phyloP scores from a whole-genome alignment of 1,140 invertebrate species.

The Apis laboriosa region DNA sequence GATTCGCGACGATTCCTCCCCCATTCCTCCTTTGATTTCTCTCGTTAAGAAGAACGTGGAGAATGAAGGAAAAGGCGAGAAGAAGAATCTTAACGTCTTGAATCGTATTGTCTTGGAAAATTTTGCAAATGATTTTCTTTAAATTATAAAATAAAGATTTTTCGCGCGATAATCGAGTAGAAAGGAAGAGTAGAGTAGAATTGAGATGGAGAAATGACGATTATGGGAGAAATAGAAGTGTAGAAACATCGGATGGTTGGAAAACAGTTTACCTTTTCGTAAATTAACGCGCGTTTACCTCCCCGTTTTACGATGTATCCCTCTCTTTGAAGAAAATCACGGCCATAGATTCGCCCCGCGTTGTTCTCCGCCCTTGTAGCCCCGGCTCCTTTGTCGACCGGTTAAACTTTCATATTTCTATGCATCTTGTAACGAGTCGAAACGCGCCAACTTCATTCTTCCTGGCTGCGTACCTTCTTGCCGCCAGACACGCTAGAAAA shows the following conservation, averaged over 20 bases:
- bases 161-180: no score
- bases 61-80: no score
- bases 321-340: neutral
- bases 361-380: no score
- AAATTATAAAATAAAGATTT: no score
- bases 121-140: no score
- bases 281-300: slow-evolving; percentile 50
- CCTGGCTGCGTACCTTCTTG: slow-evolving; percentile 19
- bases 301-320: slow-evolving; percentile 11
- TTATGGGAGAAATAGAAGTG: no score
- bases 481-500: slow-evolving; percentile 3
- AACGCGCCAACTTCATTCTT: slow-evolving; percentile 11
- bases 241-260: neutral
- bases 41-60: no score
- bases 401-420: slow-evolving; percentile 58
- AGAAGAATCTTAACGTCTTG: no score
- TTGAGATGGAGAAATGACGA: no score
- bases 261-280: neutral
- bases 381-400: slow-evolving; percentile 25
- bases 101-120: no score
- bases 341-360: neutral
- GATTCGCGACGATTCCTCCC: neutral
- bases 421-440: slow-evolving; percentile 53
- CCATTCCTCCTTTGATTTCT: neutral
- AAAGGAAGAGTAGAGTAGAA: no score